These are phyloP conservation scores for Chionomys nivalis DNA, from an alignment of 2,113 vertebrate species.

Conservation along the genomic window DNA sequence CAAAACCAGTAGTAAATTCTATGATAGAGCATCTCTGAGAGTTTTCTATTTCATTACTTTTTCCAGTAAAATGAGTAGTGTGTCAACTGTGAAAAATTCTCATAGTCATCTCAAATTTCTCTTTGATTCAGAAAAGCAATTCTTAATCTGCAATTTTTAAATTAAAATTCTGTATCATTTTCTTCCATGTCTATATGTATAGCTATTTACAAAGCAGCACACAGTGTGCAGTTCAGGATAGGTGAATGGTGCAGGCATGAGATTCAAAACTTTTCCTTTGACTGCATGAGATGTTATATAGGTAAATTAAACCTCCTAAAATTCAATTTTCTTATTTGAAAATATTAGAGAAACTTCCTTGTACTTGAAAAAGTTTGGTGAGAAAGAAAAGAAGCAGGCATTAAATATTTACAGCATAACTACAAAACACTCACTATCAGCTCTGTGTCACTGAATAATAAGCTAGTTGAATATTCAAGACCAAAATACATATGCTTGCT, in stretches of 20 bases:
- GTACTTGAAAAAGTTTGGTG: not conserved
- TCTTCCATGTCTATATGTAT: not conserved
- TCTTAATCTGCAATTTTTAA: not conserved
- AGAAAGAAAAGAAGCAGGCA: not conserved
- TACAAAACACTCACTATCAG: not conserved
- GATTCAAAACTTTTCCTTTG: not conserved
- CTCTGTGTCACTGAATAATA: rapidly evolving
- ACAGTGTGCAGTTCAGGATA: not conserved
- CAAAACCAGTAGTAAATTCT: not conserved
- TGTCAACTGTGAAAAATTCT: not conserved
- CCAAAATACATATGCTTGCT: not conserved
- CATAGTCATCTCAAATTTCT: not conserved
- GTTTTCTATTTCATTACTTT: not conserved
- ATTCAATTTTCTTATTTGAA: not conserved
- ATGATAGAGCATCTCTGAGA: not conserved
- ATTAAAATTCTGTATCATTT: not conserved
- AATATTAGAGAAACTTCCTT: not conserved
- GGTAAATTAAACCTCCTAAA: not conserved
- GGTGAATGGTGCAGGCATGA: not conserved
- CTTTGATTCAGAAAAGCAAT: not conserved
- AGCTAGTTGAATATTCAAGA: not conserved
- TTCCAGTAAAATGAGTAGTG: not conserved
- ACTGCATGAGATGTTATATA: rapidly evolving
- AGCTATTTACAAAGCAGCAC: not conserved
- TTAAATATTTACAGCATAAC: not conserved